Base-by-base conservation (phyloP, 2,113 vertebrate species). In the Sebastes schlegelii region DNA sequence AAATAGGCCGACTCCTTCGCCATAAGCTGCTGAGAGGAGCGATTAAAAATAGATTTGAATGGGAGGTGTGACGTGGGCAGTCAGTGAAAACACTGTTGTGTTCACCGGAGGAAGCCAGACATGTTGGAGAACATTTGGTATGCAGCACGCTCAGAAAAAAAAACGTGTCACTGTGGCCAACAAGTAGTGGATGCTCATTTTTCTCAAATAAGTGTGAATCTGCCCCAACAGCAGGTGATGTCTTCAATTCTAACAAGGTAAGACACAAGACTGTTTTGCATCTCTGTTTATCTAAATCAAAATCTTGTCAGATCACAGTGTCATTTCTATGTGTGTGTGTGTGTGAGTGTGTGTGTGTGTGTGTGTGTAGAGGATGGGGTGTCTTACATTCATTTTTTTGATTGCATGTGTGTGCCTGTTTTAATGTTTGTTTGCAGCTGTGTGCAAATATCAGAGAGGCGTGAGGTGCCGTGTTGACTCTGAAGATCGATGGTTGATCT, bases 61-160 rank as follows among this genome's bases (percentile, higher is more conserved):
- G 83, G 91, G 92, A 93, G 93, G 93, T 94, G 93, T 90, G 58
- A 92, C 72, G 93, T 92, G 92, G 92, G 92, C 83, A 70, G 82
- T 43, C 63, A 75, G 77, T 76, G 87, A 79, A 89, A 88, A 84
- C 79, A 77, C 87, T 80, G 81, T 79, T 83, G 79, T 77, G 79
- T 46, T 91, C 91, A 74, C 81, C 45, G 55, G 45, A 86, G 91
- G 89, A 91, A 90, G 89, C 91, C 92, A 81, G 88, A 91, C 91
- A 86, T 91, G 91, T 89, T 86, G 90, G 79, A 88, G 89, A 89
- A 88, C 90, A 91, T 91, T 94, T 91, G 88, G 83, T 86, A 62
- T 34, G 76, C 67, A 77, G 74, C 71, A 86, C 73, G 81, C 68
- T 63, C 77, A 40, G 49, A 67, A 66, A 60, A 87, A 57, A 40